Percentiles rank a stretch among this genome's conserved stretches.
These are phyloP conservation scores for Oncorhynchus nerka DNA, from an alignment of 2,113 vertebrate species.

Conservation along the genomic window DNA sequence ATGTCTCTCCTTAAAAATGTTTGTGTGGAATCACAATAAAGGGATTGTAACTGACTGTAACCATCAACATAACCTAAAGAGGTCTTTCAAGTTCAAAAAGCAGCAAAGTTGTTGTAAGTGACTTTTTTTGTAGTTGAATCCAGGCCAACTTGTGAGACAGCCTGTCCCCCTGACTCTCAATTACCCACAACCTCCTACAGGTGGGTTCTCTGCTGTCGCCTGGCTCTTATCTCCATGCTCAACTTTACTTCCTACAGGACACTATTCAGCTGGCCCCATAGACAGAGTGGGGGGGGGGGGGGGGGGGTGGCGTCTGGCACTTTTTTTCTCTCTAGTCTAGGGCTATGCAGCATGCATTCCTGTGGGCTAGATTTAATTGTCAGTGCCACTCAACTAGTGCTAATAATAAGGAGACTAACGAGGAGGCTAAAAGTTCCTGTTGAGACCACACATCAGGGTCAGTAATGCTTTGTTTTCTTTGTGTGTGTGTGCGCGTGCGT, in stretches of 20 bases:
- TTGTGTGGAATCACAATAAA: too few species aligned
- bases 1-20: neutral
- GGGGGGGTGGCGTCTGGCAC: neutral
- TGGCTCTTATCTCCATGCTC: neutral
- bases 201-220: neutral
- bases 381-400: neutral
- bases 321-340: neutral
- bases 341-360: neutral
- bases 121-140: neutral
- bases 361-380: neutral
- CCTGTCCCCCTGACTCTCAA: neutral
- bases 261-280: neutral
- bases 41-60: neutral
- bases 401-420: neutral
- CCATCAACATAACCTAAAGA: neutral
- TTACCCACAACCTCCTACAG: neutral
- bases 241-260: neutral
- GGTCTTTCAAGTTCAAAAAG: too few species aligned
- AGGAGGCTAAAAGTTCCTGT: neutral
- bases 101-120: too few species aligned
- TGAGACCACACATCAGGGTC: neutral
- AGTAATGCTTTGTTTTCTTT: neutral
- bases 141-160: neutral
- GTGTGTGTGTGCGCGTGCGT: neutral
- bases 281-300: conserved; percentile 11